phyloP scores from a whole-genome alignment of 1,140 invertebrate genomes.

The Vanessa tameamea region DNA sequence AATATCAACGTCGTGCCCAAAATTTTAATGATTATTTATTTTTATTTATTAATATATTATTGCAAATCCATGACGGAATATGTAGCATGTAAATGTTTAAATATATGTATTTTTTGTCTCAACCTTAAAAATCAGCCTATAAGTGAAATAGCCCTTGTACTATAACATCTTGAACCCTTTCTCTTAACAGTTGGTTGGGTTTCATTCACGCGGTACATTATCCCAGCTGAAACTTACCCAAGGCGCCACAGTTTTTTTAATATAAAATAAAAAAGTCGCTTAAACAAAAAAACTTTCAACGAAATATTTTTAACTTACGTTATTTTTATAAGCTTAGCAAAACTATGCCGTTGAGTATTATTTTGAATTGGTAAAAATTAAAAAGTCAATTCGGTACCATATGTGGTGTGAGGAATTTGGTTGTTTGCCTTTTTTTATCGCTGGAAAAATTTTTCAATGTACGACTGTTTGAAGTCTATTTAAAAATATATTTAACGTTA shows the following conservation, averaged over 20 bases:
- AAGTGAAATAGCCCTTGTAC: conserved; percentile 4
- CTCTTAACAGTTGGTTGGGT: conserved; percentile 43
- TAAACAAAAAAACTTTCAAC: conserved; percentile 6
- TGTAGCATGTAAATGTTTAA: background rate
- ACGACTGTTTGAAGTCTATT: too few species aligned
- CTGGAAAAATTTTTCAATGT: too few species aligned
- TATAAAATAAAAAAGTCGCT: conserved; percentile 15
- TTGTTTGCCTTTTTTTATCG: too few species aligned
- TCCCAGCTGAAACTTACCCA: conserved; percentile 33
- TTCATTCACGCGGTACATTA: conserved; percentile 39
- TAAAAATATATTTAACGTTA: too few species aligned
- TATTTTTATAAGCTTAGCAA: background rate
- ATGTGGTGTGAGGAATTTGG: too few species aligned
- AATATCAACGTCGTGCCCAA: background rate
- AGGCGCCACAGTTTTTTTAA: conserved; percentile 36
- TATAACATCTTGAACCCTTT: conserved; percentile 42
- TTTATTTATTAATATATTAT: too few species aligned
- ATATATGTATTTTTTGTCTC: background rate
- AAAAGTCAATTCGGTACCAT: too few species aligned
- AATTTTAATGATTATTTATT: too few species aligned
- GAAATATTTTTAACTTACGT: background rate
- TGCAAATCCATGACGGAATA: too few species aligned
- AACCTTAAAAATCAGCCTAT: background rate
- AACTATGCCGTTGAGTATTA: too few species aligned
- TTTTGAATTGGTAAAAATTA: too few species aligned